phyloP scores from a whole-genome alignment of 2,113 vertebrate species.

The Anoura caudifer region DNA sequence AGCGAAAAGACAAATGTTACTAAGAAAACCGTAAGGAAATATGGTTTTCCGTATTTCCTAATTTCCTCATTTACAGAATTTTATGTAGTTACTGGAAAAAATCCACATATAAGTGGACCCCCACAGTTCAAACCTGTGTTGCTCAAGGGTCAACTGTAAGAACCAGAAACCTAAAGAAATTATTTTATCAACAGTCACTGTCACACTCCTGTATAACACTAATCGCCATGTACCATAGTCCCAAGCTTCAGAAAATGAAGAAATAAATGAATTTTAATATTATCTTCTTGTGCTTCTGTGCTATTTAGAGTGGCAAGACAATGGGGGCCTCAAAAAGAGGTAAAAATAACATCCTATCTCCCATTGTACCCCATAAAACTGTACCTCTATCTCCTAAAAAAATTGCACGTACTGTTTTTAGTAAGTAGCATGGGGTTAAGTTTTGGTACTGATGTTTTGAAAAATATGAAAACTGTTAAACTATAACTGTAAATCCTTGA shows the following conservation, averaged over 20 bases:
- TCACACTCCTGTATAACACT: not conserved
- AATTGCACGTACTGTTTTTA: not conserved
- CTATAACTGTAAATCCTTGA: not conserved
- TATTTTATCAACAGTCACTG: not conserved
- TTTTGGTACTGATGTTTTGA: not conserved
- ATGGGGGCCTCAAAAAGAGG: not conserved
- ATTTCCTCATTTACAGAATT: not conserved
- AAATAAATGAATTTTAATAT: not conserved
- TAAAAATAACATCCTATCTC: not conserved
- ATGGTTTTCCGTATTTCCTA: too few species aligned
- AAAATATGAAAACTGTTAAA: conserved; percentile 27
- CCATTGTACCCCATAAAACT: conserved; percentile 7
- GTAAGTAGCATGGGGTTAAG: conserved; percentile 11
- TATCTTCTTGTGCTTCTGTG: not conserved
- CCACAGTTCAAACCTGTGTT: not conserved
- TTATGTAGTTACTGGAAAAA: not conserved
- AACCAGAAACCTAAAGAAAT: conserved; percentile 12
- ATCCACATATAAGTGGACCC: not conserved
- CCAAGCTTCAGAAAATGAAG: not conserved
- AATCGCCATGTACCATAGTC: not conserved
- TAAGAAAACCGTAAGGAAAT: not conserved
- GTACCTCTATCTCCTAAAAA: not conserved
- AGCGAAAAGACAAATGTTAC: not conserved
- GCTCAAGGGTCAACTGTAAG: not conserved
- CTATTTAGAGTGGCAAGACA: not conserved